Percentiles rank a stretch among this genome's conserved stretches.
Evolutionary conservation across 2,113 vertebrate genomes (phyloP).

Genomic region (Campylomormyrus tamandua): DNA sequence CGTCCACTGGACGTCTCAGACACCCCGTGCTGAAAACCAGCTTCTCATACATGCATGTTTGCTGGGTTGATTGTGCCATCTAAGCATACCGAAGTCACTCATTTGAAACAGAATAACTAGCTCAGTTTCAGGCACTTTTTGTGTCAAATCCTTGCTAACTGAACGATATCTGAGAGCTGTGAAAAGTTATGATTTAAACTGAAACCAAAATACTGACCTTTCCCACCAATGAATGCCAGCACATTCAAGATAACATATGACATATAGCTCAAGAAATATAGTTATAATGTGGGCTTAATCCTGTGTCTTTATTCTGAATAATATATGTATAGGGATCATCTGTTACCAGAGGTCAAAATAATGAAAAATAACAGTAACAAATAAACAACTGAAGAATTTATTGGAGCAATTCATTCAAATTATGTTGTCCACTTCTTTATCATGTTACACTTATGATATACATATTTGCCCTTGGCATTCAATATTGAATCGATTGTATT

Average conservation of each 20-base stretch:
- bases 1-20: conserved; percentile 46
- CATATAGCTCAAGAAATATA: neutral
- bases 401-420: neutral
- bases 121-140: neutral
- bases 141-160: neutral
- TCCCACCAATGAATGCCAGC: neutral
- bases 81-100: neutral
- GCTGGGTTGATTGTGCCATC: neutral
- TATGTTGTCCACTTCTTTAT: neutral
- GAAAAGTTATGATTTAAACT: neutral
- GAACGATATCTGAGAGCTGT: neutral
- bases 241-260: neutral
- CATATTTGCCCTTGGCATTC: neutral
- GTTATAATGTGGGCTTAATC: neutral
- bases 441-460: neutral
- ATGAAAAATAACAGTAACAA: neutral
- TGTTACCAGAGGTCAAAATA: neutral
- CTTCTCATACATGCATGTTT: neutral
- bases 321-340: neutral
- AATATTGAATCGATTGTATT: neutral
- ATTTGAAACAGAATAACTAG: neutral
- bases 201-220: neutral
- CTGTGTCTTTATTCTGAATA: neutral
- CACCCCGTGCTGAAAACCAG: neutral
- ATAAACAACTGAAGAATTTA: neutral